These are phyloP conservation scores for Monochamus saltuarius DNA, from an alignment of 1,140 invertebrate genomes.

Conservation along the genomic window DNA sequence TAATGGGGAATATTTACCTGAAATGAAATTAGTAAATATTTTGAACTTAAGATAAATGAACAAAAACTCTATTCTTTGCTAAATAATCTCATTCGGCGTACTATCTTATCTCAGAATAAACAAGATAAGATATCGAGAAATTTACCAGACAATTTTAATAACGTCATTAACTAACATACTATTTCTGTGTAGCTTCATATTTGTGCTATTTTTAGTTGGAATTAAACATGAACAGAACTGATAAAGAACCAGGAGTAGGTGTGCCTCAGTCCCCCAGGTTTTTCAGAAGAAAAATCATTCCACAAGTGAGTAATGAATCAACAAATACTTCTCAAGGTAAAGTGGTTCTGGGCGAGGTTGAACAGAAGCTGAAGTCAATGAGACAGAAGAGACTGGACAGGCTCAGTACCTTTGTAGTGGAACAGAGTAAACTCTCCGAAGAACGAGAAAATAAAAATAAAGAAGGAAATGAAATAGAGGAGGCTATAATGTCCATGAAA, in stretches of 20 bases:
- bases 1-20: too few species aligned
- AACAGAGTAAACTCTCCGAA: conserved; percentile 13
- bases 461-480: conserved; percentile 3
- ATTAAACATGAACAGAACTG: neutral
- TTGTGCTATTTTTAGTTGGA: neutral
- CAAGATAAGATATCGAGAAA: neutral
- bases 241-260: neutral
- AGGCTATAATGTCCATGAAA: conserved; percentile 2
- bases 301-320: neutral
- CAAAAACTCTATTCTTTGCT: too few species aligned
- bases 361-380: conserved; percentile 26
- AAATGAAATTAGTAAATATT: too few species aligned
- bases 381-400: conserved; percentile 20
- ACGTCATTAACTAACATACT: too few species aligned
- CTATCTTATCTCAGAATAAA: conserved; percentile 26
- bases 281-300: neutral
- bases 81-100: too few species aligned
- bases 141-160: too few species aligned
- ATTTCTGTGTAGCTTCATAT: too few species aligned
- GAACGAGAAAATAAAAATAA: conserved; percentile 1
- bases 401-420: conserved; percentile 19
- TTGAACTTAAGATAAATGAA: too few species aligned
- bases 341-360: conserved; percentile 22
- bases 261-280: neutral
- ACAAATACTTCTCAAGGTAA: neutral